phyloP scores from a whole-genome alignment of 2,113 vertebrate species.

The Plestiodon gilberti region DNA sequence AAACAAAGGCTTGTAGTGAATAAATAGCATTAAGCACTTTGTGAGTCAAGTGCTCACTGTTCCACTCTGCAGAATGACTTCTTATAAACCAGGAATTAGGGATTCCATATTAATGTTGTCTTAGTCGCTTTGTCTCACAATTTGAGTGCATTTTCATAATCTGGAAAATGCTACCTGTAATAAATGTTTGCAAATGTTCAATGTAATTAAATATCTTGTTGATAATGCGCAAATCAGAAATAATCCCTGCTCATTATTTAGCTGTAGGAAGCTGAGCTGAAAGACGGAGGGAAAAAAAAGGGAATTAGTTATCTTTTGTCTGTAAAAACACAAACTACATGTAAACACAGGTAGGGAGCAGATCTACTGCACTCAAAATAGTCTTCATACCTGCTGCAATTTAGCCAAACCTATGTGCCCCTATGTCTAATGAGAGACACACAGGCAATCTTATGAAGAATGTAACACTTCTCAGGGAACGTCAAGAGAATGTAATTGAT shows the following conservation, averaged over 20 bases:
- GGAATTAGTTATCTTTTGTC: background rate
- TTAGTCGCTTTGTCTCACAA: conserved; percentile 47
- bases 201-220: conserved; percentile 22
- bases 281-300: background rate
- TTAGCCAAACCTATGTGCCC: background rate
- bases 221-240: background rate
- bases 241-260: background rate
- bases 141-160: conserved; percentile 36
- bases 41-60: conserved; percentile 48
- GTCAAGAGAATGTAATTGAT: background rate
- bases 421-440: background rate
- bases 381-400: background rate
- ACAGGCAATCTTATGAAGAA: background rate
- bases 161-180: conserved; percentile 5
- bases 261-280: background rate
- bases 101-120: conserved; percentile 50
- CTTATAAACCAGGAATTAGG: conserved; percentile 41
- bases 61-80: conserved; percentile 58
- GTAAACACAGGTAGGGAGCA: background rate
- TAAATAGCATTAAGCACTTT: conserved; percentile 57
- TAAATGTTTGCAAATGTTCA: background rate
- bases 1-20: conserved; percentile 62
- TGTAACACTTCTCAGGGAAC: background rate
- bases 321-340: background rate
- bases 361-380: background rate